Evolutionary conservation across 2,113 vertebrate species (phyloP), one percentile per base, ranked within the genome.

Genomic region (Nyctibius bracteatus): DNA sequence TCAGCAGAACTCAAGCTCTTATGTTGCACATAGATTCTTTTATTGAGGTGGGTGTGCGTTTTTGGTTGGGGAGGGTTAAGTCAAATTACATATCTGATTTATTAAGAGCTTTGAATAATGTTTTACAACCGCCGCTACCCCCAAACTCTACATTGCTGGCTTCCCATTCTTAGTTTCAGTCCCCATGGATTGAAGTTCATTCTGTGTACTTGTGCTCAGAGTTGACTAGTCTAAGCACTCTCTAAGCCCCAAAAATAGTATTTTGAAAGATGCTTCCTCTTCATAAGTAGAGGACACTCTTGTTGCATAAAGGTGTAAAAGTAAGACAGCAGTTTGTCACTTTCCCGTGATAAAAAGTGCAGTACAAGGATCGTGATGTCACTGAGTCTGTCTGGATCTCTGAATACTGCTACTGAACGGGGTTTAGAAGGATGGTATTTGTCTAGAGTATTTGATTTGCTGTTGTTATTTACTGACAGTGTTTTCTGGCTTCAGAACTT

Each of bases 11-110:
- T 93, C 99, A 99, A 97, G 99, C 99, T 81, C 99, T 99, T 35
- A 99, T 99, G 99, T 97, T 99, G 91, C 99, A 99, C 97, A 99
- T 99, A 83, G 99, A 99, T 97, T 98, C 99, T 91, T 99, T 99
- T 96, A 99, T 99, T 90, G 99, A 99, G 99, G 99, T 98, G 97
- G 83, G 98, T 97, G 47, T 68, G 5, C 41, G 11, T 90, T 73
- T 31, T 83, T 65, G 8, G 0, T 33, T 73, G 43, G 7, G 7
- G 17, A n/a, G 2, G 1, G 3, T 63, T 67, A 55, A 84, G 15
- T 67, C 35, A 71, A 30, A 46, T 74, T 43, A n/a, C 6, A 2
- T 39, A 33, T 28, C 15, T 49, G 10, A 55, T 58, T 71, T 92
- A 59, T 31, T 23, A 55, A 37, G 59, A 67, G 9, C 31, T 79